phyloP scores from a whole-genome alignment of 2,113 vertebrate species.

The Climacteris rufus region DNA sequence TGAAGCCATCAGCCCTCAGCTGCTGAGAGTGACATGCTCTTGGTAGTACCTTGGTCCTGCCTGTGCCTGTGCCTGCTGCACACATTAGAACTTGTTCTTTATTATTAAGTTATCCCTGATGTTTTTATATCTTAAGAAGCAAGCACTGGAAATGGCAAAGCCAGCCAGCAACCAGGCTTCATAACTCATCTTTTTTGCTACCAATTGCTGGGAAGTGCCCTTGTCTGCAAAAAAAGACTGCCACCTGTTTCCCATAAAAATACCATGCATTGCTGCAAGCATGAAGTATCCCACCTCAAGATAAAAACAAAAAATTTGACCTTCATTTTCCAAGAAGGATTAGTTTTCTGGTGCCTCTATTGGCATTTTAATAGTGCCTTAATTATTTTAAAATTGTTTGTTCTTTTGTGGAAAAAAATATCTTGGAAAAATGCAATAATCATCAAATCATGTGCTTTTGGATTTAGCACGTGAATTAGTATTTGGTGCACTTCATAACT shows the following conservation, averaged over 20 bases:
- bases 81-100: background rate
- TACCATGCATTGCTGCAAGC: background rate
- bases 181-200: background rate
- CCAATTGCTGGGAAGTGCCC: background rate
- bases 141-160: background rate
- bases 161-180: background rate
- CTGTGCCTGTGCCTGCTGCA: background rate
- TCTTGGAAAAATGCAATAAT: background rate
- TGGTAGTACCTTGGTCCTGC: background rate
- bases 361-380: background rate
- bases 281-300: background rate
- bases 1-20: background rate
- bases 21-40: background rate
- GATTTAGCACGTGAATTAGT: background rate
- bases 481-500: background rate
- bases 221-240: background rate
- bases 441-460: background rate
- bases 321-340: background rate
- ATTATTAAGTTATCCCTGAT: background rate
- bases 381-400: background rate
- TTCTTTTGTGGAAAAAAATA: background rate
- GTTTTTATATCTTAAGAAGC: background rate
- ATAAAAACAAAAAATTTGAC: background rate
- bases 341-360: background rate
- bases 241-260: slow-evolving; percentile 27